Base-by-base conservation (phyloP, 2,888 invertebrate genomes). In the Meliscaeva auricollis region DNA sequence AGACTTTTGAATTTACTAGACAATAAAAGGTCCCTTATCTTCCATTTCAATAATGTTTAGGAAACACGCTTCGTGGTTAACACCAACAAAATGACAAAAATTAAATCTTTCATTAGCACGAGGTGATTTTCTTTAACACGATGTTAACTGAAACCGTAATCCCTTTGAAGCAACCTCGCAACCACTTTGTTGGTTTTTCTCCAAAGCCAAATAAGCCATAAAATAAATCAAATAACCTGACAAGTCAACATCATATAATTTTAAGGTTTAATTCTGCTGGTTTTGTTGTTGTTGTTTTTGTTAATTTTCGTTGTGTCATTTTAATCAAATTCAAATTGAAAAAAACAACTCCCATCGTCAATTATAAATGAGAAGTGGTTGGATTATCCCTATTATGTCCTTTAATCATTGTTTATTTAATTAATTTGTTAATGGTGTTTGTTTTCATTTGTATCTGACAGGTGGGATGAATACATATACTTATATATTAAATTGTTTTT, bases 291-390 rank as follows among this genome's bases (percentile, higher is more conserved):
- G 30, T 26, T 26, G 26, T 26, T 26, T 26, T 2, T 26, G 26
- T 26, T 26, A 26, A 26, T 26, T 26, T 26, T 2, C 26, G 26
- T 26, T 26, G 26, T 26, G 62, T 44, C 62, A 44, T 44, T 60
- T 62, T 30, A 62, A 44, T 62, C 62, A 62, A 30, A 26, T n/a
- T 62, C 62, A 62, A 8, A 30, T 26, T 9, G 20, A 58, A 58
- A 44, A 44, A 54, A 52, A 41, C 6, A 44, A 41, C 35, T n/a
- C 8, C 1, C 35, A 7, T 9, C n/a, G 4, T 44, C 62, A 30
- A 44, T 62, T 62, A 41, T 26, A 9, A n/a, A 41, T 26, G 60
- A 41, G 15, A 62, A 44, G 41, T 44, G 26, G 26, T 11, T 9
- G 26, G 26, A 38, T 11, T 62, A 17, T 41, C 13, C 17, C 13